Conservation (phyloP, 2,888 invertebrate genomes). For the Rapana venosa region DNA sequence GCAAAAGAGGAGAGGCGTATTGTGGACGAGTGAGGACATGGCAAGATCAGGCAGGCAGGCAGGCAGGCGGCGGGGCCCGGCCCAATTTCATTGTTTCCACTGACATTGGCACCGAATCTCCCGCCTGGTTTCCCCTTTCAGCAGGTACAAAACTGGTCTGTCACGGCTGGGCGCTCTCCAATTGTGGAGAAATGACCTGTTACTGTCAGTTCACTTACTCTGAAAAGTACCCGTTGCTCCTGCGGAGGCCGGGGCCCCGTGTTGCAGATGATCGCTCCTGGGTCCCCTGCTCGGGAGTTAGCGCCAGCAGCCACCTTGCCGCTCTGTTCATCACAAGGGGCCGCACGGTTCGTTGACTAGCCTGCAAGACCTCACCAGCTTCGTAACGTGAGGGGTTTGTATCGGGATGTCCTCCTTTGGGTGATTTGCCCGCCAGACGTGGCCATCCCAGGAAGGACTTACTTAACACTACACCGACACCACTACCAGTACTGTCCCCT, state of each 20-base stretch:
- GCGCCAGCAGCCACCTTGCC: neutral
- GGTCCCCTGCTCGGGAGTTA: neutral
- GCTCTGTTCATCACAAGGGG: neutral
- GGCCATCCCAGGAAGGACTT: no score
- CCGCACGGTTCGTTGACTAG: neutral
- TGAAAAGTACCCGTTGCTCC: neutral
- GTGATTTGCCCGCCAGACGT: no score
- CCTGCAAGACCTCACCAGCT: no score
- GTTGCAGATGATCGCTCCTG: neutral
- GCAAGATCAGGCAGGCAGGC: no score
- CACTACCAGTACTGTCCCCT: no score
- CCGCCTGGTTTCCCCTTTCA: neutral
- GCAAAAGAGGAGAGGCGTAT: no score
- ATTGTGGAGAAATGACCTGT: slow-evolving; percentile 1
- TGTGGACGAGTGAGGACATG: no score
- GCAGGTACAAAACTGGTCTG: neutral
- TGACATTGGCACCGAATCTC: neutral
- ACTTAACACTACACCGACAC: no score
- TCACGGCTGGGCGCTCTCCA: neutral
- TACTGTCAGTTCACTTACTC: neutral
- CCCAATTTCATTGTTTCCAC: neutral
- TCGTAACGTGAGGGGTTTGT: no score
- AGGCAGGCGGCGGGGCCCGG: no score
- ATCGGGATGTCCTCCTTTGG: no score
- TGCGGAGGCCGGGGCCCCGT: neutral